Evolutionary conservation across 1,140 invertebrate species (phyloP), one percentile per base, ranked within the genome.

Genomic region (Drosophila kohkoa): DNA sequence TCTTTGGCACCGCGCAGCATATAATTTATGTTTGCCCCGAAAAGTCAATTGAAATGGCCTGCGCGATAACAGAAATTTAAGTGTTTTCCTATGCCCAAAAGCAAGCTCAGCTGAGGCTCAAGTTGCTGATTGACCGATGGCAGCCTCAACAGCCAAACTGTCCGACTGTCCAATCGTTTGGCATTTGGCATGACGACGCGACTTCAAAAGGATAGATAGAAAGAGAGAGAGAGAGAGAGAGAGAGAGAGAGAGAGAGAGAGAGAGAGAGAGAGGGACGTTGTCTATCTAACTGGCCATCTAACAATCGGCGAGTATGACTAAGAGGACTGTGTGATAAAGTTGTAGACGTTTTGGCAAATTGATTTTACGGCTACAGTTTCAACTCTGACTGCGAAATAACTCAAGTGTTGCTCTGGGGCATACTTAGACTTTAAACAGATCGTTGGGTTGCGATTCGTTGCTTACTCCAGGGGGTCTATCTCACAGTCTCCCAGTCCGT

Each of bases 341-440:
- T 78, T 89, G 83, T 88, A 89, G 85, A 83, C 79, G 85, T 89
- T 83, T 89, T 77, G 64, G 80, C 83, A 88, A 88, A 89, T 88
- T 89, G 85, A 89, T 88, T 88, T 88, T 83, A 88, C 81, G 85
- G 80, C 69, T 64, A 73, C 48, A 88, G 75, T 74, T 87, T 74
- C 38, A 59, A 79, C 69, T 66, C 62, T 74, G 72, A 72, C 77
- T 71, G 76, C 67, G 65, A 69, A 83, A 88, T 89, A 88, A 89
- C 85, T 88, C 77, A 88, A 89, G 64, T 88, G 77, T 79, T 54
- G 83, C 83, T 75, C 60, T 45, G 51, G 75, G 83, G 83, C 83
- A 89, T 88, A 88, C 80, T 89, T 88, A 88, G 85, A 88, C 83
- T 88, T 88, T 89, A 88, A 88, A 79, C 83, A 88, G 83, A 88